Conservation (phyloP, 53 echinoderm and acorn worm species). For the Arbacia lixula region DNA sequence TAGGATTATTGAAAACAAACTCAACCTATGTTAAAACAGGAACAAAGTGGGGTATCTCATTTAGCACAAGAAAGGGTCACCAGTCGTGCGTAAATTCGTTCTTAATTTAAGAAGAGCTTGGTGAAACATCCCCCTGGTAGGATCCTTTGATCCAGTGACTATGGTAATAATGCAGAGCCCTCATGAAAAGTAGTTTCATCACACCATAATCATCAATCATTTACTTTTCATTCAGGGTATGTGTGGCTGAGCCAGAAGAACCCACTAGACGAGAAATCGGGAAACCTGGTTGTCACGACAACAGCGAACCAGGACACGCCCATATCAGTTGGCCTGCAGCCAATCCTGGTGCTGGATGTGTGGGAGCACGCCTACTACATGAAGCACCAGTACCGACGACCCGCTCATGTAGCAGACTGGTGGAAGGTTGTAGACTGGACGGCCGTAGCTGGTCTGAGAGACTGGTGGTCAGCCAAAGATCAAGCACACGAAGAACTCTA, state of each 20-base stretch:
- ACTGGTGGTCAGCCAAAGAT: constrained; percentile 68
- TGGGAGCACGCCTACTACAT: constrained; percentile 90
- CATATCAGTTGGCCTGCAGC: constrained; percentile 62
- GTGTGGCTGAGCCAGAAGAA: constrained; percentile 66
- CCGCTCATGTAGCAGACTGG: constrained; percentile 66
- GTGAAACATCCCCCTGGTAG: too few species aligned
- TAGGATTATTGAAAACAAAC: too few species aligned
- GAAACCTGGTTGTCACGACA: constrained; percentile 47
- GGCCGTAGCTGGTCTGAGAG: constrained; percentile 55
- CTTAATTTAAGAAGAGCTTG: too few species aligned
- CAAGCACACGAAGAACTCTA: constrained; percentile 23
- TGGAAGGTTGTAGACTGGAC: constrained; percentile 76
- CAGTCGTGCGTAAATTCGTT: too few species aligned
- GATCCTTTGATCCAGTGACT: too few species aligned
- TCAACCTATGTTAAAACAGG: too few species aligned
- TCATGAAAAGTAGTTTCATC: too few species aligned
- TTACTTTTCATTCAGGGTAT: constrained; percentile 49
- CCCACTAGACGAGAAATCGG: background rate
- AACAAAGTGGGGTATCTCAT: too few species aligned
- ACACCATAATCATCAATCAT: too few species aligned
- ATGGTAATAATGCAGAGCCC: too few species aligned
- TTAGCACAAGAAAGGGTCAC: too few species aligned
- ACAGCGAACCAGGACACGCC: constrained; percentile 77
- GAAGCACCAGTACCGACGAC: constrained; percentile 68
- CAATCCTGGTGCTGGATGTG: constrained; percentile 77